Evolutionary conservation across 2,888 invertebrate genomes (phyloP).

Genomic region (Rhagonycha fulva): DNA sequence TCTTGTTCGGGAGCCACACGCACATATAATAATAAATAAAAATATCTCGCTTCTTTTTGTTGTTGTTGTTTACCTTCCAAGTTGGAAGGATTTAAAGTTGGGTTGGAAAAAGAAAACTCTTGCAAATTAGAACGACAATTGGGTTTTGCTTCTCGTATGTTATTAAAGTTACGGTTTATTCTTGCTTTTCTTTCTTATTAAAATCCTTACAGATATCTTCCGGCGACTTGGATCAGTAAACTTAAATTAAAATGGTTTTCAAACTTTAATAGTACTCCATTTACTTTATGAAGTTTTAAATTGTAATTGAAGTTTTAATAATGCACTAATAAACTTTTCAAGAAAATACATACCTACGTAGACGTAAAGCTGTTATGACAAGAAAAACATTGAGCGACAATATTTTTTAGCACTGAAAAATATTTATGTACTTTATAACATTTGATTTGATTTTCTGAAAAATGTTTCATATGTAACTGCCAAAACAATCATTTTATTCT

Average conservation of each 20-base stretch:
- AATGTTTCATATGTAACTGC: not conserved
- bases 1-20: not conserved
- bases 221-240: not conserved
- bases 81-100: not conserved
- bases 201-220: not conserved
- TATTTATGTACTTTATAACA: not conserved
- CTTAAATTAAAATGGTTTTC: not conserved
- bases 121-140: not conserved
- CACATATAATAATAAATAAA: not conserved
- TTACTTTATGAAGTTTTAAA: not conserved
- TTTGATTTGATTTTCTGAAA: not conserved
- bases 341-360: not conserved
- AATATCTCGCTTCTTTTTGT: not conserved
- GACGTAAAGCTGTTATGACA: no score
- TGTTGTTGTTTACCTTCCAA: not conserved
- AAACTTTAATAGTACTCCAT: not conserved
- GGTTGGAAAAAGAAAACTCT: not conserved
- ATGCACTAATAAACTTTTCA: not conserved
- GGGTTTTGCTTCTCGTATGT: not conserved
- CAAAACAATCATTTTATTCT: not conserved
- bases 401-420: not conserved
- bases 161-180: not conserved
- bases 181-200: not conserved
- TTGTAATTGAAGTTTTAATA: not conserved
- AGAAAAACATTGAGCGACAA: not conserved